Evolutionary conservation across 2,797 vertebrate species (phyloP), one percentile per base, ranked within the genome.

Genomic region (Micropoecilia bifurca): DNA sequence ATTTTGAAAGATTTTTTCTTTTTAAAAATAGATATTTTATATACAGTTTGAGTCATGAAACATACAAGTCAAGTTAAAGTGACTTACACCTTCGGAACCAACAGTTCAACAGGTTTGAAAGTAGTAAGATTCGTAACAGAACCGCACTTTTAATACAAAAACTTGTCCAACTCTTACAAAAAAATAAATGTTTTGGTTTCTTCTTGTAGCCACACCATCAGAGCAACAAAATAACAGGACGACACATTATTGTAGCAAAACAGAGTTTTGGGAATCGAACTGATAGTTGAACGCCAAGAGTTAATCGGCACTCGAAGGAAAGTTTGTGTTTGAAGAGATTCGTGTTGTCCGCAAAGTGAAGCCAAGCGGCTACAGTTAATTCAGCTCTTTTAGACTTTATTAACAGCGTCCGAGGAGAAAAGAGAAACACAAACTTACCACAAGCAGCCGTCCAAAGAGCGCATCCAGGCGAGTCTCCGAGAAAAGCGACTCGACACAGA

Each of bases 291-390:
- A 61, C 59, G 28, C 28, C 73, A 36, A 45, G 10, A 74, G 47
- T 2, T 30, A 0, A 2, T 28, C 30, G 6, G n/a, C 48, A 71
- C 53, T 55, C 22, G 2, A 39, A 46, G 53, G 3, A 87, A 91
- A 92, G 84, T 92, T 93, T 84, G 59, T 72, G 36, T 68, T 73
- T 3, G 22, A 46, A 1, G 53, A 79, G 8, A 87, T 85, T 53
- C 48, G 10, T 30, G 25, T 2, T 18, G 18, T 25, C 22, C 12
- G 0, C 22, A 22, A 22, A 39, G 25, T 1, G 47, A 50, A 18
- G 39, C 48, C 13, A 83, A 72, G 41, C 28, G 0, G 41, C 20
- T 12, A 14, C n/a, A 33, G 25, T 39, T 72, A 72, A 50, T 16
- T 12, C 13, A 4, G 9, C n/a, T 9, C 2, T 20, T 45, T 30